Base-by-base conservation (phyloP, 1,140 invertebrate genomes). In the Pogonognathellus flavescens region DNA sequence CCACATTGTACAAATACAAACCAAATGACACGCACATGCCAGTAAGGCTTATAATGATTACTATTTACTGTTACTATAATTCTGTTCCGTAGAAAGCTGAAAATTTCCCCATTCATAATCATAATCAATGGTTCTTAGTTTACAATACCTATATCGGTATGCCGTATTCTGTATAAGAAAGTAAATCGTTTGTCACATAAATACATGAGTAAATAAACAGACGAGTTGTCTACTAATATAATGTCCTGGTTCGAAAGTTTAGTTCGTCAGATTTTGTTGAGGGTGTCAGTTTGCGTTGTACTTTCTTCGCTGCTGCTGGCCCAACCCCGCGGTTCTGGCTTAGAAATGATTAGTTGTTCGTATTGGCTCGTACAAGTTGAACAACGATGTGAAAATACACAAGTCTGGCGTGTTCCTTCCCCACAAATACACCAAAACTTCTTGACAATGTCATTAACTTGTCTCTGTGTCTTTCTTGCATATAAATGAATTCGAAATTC, bases 371-470 rank as follows among this genome's bases (percentile, higher is more conserved):
- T 76, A 76, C 31, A 76, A 76, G 70, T 76, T 76, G 16, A 57
- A 41, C 31, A 13, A n/a, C 53, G 11, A 57, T 14, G n/a, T 9
- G 53, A 76, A 76, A 49, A 76, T 76, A 76, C 66, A 41, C 25
- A n/a, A 76, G 14, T 49, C 70, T 76, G 20, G 13, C 20, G 25
- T 66, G 62, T 66, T 66, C 62, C 18, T 8, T 50, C 31, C 41
- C 41, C 70, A 41, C 70, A 50, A 76, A 76, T 31, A 50, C 70
- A 50, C 70, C 25, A 76, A 31, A 76, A 76, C 70, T 76, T 76
- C 70, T 76, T 76, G 70, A 76, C 70, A 76, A 76, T 76, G 31
- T 76, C 70, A 76, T 76, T 76, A 76, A 76, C 70, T 76, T 76
- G 70, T 76, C 70, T 76, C 31, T 76, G 66, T 72, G 70, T 76